Evolutionary conservation across 2,797 vertebrate genomes (phyloP).

Genomic region (Paramormyrops hopkinsi): DNA sequence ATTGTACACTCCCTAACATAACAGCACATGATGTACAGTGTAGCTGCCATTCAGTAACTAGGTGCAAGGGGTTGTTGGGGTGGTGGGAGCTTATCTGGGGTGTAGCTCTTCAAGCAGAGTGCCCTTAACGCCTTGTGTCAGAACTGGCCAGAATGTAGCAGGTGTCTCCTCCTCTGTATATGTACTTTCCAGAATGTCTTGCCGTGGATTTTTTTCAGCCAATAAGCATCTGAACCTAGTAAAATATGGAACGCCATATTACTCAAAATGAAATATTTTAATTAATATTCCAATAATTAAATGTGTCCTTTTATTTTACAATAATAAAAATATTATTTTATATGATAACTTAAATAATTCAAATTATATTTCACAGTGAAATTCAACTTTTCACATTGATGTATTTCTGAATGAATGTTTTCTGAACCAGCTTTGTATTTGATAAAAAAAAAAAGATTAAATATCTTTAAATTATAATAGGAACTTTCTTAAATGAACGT

Average conservation of each 20-base stretch:
- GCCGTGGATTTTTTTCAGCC: neutral
- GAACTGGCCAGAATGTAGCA: slow-evolving; percentile 31
- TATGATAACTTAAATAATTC: too few species aligned
- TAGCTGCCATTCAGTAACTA: neutral
- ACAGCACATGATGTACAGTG: neutral
- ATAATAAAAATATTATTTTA: too few species aligned
- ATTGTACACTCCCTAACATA: neutral
- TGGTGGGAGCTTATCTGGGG: neutral
- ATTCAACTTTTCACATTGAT: too few species aligned
- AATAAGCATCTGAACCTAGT: neutral
- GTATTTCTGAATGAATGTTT: too few species aligned
- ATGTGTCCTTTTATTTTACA: too few species aligned
- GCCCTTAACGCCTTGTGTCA: slow-evolving; percentile 34
- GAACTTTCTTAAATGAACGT: neutral
- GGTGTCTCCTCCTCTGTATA: slow-evolving; percentile 22
- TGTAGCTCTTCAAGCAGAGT: slow-evolving; percentile 18
- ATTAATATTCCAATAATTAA: neutral
- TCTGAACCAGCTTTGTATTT: too few species aligned
- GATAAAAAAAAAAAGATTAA: neutral
- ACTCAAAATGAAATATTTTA: neutral
- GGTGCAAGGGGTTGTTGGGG: neutral
- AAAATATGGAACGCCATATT: neutral
- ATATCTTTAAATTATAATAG: neutral
- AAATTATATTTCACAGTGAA: too few species aligned
- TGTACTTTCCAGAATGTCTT: slow-evolving; percentile 1